Conservation (phyloP, 2,797 vertebrate species). For the Sebastes vulpes region DNA sequence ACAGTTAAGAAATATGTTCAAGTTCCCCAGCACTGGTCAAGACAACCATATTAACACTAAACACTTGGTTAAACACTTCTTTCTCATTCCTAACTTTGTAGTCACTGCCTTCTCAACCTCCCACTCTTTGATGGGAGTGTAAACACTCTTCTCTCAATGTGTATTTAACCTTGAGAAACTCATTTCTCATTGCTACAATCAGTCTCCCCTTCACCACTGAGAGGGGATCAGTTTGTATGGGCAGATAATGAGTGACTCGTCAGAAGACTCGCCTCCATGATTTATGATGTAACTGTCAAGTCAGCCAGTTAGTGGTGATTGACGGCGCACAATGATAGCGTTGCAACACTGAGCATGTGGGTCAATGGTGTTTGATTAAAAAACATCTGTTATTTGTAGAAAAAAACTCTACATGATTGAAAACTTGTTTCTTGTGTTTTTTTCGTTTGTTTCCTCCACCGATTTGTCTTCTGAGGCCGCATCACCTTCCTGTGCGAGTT, state of each 20-base stretch:
- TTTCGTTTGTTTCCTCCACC: neutral
- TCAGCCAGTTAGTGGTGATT: slow-evolving; percentile 63
- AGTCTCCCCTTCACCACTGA: slow-evolving; percentile 41
- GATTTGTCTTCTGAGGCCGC: neutral
- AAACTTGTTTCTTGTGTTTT: neutral
- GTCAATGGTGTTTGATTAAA: slow-evolving; percentile 33
- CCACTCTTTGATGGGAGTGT: slow-evolving; percentile 11
- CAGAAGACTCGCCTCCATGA: slow-evolving; percentile 49
- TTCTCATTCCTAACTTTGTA: neutral
- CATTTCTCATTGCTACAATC: slow-evolving; percentile 70
- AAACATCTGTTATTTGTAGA: neutral
- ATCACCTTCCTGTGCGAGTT: neutral
- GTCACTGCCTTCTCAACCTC: slow-evolving; percentile 4
- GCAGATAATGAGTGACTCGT: slow-evolving; percentile 66
- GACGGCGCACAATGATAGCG: slow-evolving; percentile 24
- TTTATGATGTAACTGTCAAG: slow-evolving; percentile 62
- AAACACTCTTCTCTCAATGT: slow-evolving; percentile 35
- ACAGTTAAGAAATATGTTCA: neutral
- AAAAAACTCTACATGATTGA: neutral
- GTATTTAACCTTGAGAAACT: slow-evolving; percentile 70
- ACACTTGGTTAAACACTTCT: neutral
- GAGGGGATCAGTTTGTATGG: slow-evolving; percentile 42
- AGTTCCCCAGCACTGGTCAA: neutral
- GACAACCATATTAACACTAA: neutral
- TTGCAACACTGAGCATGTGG: slow-evolving; percentile 46